phyloP scores from a whole-genome alignment of 2,888 invertebrate species.

The Diadromus collaris region DNA sequence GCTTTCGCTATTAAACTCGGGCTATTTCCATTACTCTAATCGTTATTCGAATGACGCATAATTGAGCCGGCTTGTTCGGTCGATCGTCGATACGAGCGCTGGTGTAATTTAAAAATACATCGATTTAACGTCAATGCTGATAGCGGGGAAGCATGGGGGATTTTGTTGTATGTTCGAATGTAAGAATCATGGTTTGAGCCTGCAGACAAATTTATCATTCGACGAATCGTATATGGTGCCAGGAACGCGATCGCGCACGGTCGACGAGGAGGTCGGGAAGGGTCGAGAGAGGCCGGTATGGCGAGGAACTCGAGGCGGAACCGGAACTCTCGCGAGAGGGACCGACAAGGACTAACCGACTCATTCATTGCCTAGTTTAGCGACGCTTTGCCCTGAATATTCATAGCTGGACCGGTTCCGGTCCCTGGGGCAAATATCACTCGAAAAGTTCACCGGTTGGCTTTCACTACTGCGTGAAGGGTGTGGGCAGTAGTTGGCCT shows the following conservation, averaged over 20 bases:
- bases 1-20: conserved; percentile 41
- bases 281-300: conserved; percentile 45
- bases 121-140: background rate
- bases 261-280: conserved; percentile 50
- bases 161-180: conserved; percentile 11
- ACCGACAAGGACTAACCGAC: conserved; percentile 72
- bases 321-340: conserved; percentile 57
- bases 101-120: conserved; percentile 16
- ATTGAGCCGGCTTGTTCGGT: conserved; percentile 13
- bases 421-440: conserved; percentile 77
- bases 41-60: conserved; percentile 39
- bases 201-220: background rate
- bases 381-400: conserved; percentile 79
- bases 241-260: conserved; percentile 37
- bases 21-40: conserved; percentile 46
- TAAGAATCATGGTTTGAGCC: background rate
- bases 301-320: conserved; percentile 48
- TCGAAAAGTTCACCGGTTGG: conserved; percentile 75
- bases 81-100: background rate
- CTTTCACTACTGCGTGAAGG: conserved; percentile 50
- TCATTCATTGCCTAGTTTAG: conserved; percentile 79
- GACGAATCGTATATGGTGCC: background rate
- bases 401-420: conserved; percentile 75
- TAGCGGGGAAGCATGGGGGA: background rate
- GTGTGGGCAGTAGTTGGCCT: conserved; percentile 11